Evolutionary conservation across 2,113 vertebrate genomes (phyloP).

Genomic region (Nycticryphes semicollaris): DNA sequence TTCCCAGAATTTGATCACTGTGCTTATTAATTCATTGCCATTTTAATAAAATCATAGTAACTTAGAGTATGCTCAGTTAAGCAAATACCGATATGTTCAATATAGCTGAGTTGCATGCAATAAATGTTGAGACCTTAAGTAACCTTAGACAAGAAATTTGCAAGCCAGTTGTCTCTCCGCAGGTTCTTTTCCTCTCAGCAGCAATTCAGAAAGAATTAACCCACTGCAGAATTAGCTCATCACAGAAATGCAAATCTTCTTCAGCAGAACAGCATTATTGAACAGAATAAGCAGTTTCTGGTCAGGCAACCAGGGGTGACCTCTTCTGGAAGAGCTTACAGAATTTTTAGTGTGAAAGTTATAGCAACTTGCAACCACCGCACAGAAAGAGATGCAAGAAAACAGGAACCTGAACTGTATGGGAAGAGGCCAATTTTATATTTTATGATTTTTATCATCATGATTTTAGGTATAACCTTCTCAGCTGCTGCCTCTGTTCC

Average conservation of each 20-base stretch:
- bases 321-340: background rate
- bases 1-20: background rate
- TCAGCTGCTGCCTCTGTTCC: background rate
- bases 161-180: background rate
- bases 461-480: background rate
- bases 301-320: background rate
- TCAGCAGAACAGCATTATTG: background rate
- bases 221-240: conserved; percentile 10
- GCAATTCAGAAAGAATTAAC: conserved; percentile 20
- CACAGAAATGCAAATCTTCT: conserved; percentile 37
- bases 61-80: background rate
- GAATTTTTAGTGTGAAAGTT: background rate
- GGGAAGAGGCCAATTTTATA: background rate
- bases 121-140: background rate
- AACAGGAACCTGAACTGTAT: background rate
- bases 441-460: background rate
- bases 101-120: background rate
- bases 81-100: background rate
- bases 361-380: background rate
- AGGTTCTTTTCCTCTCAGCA: conserved; percentile 35
- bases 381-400: background rate
- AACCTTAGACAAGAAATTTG: conserved; percentile 20
- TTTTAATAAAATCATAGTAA: background rate
- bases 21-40: background rate
- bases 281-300: background rate